Conservation (phyloP, 2,113 vertebrate genomes). For the Gavia stellata region DNA sequence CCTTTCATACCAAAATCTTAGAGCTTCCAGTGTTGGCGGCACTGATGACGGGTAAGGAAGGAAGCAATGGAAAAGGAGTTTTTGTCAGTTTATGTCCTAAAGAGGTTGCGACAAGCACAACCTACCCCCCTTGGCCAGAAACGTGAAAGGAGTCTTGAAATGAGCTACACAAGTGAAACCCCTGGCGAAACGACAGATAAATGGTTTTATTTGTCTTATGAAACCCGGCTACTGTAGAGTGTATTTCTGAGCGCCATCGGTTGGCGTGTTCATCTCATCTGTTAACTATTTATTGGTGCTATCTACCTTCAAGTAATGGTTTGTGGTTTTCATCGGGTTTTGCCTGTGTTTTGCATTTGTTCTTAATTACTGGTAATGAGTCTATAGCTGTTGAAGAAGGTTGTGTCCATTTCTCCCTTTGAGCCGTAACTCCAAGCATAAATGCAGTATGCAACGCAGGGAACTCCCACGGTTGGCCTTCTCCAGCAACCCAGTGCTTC, state of each 20-base stretch:
- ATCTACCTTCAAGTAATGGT: neutral
- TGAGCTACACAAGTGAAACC: neutral
- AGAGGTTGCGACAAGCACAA: neutral
- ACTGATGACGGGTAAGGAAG: neutral
- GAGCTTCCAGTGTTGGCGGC: neutral
- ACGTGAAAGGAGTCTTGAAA: neutral
- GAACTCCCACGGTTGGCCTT: too few relatives aligned
- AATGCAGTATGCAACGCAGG: rapidly evolving
- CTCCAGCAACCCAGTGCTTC: neutral
- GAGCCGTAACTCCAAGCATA: neutral
- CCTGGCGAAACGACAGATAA: neutral
- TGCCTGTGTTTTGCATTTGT: neutral
- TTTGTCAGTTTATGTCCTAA: neutral
- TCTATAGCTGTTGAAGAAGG: neutral
- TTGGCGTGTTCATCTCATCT: neutral
- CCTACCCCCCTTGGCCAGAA: neutral
- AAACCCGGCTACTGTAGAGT: neutral
- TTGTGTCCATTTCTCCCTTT: neutral
- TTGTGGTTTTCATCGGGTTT: neutral
- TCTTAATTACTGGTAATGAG: neutral
- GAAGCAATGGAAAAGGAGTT: neutral
- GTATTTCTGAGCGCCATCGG: too few relatives aligned
- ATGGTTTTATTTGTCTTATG: neutral
- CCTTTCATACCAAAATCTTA: neutral
- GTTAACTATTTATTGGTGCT: neutral